Evolutionary conservation across 2,113 vertebrate genomes (phyloP), one percentile per base, ranked within the genome.

Genomic region (Glaucidium brasilianum): DNA sequence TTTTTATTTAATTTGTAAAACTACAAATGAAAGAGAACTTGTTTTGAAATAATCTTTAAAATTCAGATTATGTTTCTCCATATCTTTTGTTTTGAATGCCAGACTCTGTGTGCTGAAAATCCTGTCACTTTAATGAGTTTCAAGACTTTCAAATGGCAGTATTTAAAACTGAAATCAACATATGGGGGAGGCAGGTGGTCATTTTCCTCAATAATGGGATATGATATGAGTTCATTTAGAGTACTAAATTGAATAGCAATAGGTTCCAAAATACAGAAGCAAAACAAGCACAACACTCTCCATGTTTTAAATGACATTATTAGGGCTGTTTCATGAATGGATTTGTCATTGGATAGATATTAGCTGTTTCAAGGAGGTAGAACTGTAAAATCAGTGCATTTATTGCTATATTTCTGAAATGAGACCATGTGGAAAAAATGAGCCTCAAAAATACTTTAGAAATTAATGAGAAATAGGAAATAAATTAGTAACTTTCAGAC

Each of bases 121-220:
- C 53, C 60, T 86, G 59, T 27, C 64, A 73, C 26, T 85, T 90
- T 96, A 95, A 97, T 92, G 77, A 96, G 37, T 95, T 97, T 90
- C 91, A 68, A 96, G 90, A 94, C 67, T 97, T 98, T 93, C 75
- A 96, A 97, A 96, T 93, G 67, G 80, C 97, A 91, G 95, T 92
- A 96, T 97, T 97, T 90, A 97, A 96, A 97, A 97, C 78, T 85
- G 80, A 97, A 97, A 85, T 85, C 92, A 97, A 95, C 97, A 98
- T 98, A 98, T 97, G 96, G 97, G 72, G 92, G 83, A 97, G 95
- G 93, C 97, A 98, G 97, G 96, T 98, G 98, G 97, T 97, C 96
- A 97, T 97, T 95, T 98, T 88, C 82, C 47, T 96, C 92, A 96
- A 95, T 97, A 97, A 98, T 97, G 79, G 88, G 49, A 92, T 96